Evolutionary conservation across 2,113 vertebrate genomes (phyloP), one percentile per base, ranked within the genome.

Genomic region (Rhinichthys klamathensis): DNA sequence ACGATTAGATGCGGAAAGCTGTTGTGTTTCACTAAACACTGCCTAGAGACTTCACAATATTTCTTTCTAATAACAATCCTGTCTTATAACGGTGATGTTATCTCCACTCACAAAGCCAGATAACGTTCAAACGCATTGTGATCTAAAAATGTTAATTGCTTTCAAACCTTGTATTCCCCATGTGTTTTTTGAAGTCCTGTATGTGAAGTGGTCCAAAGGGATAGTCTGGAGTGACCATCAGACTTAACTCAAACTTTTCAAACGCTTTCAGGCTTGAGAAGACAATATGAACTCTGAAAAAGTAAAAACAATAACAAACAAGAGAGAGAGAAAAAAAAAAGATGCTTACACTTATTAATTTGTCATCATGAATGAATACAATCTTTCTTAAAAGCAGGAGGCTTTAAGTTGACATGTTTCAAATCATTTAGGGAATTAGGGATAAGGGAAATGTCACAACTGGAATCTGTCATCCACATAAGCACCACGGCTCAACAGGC

Each of bases 201-300:
- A 95, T n/a, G 21, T 90, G 72, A 49, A 94, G 77, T 13, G 77
- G 87, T 49, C 21, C 91, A 69, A 81, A 63, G 4, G 88, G 84
- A 82, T 91, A 83, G 32, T 73, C 84, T 58, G 92, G 15, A 21
- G 83, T 82, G 77, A 93, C 69, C 0, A 81, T 88, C 76, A 95
- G 89, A 6, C 89, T 84, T 2, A 94, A 87, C 84, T 95, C 92
- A 89, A 95, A 95, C 90, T 94, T 94, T 49, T 83, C 86, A 38
- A 86, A 58, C 1, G 61, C 89, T 87, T 88, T 90, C 12, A 95
- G 85, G 70, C 93, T 91, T 89, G 94, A 94, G 89, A 95, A 95
- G 41, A 91, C 54, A 7, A 95, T 56, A 46, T 81, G 54, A 15
- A 95, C 85, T 60, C 95, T 95, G 32, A 18, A 88, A 46, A 23